Percentiles rank a stretch among this genome's conserved stretches.
phyloP scores from a whole-genome alignment of 2,888 invertebrate species.

The Hecatera dysodea region DNA sequence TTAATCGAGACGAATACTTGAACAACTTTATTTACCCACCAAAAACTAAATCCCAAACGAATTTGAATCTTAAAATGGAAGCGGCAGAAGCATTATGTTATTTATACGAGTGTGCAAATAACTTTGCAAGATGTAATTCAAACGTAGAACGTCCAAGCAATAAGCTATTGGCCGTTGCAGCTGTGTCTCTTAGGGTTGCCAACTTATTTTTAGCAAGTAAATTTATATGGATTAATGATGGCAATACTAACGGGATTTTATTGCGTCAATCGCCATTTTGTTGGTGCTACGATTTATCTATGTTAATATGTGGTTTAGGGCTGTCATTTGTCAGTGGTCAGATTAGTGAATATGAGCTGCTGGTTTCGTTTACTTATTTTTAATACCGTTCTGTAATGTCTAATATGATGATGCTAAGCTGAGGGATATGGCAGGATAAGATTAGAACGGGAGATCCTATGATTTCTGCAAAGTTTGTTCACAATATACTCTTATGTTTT shows the following conservation, averaged over 20 bases:
- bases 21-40: constrained; percentile 21
- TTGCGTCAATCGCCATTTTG: constrained; percentile 77
- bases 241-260: constrained; percentile 79
- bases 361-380: constrained; percentile 36
- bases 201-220: constrained; percentile 85
- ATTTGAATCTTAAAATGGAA: constrained; percentile 35
- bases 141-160: constrained; percentile 82
- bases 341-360: constrained; percentile 42
- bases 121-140: constrained; percentile 78
- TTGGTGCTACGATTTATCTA: constrained; percentile 65
- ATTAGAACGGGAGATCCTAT: constrained; percentile 5
- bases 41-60: constrained; percentile 44
- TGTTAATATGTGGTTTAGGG: constrained; percentile 66
- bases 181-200: constrained; percentile 87
- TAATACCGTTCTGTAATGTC: constrained; percentile 23
- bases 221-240: constrained; percentile 84
- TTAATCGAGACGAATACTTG: constrained; percentile 64
- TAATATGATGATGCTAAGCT: constrained; percentile 40
- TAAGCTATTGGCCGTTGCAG: constrained; percentile 87
- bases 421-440: constrained; percentile 9
- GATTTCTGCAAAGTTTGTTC: not conserved
- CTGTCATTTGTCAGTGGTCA: constrained; percentile 52
- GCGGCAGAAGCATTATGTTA: constrained; percentile 4
- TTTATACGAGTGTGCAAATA: constrained; percentile 56
- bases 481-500: not conserved